Evolutionary conservation across 1,140 invertebrate genomes (phyloP).

Genomic region (Papilio aristodemus): DNA sequence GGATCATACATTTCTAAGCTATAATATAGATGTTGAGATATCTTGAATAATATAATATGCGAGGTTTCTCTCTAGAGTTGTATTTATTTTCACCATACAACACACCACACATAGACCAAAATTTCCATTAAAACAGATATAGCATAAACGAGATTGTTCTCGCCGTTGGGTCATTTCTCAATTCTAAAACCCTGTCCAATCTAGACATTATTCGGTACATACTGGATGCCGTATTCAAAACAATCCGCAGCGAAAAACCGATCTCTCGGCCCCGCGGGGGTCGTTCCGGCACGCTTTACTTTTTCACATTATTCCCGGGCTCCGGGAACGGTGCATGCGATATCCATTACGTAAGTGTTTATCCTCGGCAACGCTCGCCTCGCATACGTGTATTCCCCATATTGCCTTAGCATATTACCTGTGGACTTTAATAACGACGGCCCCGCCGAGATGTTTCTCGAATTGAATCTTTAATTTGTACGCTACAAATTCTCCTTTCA

Average conservation of each 20-base stretch:
- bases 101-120: background rate
- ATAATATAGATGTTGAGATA: too few relatives aligned
- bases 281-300: conserved; percentile 64
- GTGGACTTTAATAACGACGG: conserved; percentile 23
- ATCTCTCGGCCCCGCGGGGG: conserved; percentile 55
- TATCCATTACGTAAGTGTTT: conserved; percentile 74
- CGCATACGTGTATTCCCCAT: conserved; percentile 34
- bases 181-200: conserved; percentile 49
- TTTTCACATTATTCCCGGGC: conserved; percentile 61
- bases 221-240: conserved; percentile 55
- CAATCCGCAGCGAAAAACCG: conserved; percentile 68
- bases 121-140: background rate
- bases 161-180: conserved; percentile 30
- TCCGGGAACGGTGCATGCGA: conserved; percentile 44
- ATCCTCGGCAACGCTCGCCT: conserved; percentile 59
- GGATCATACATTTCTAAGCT: too few relatives aligned
- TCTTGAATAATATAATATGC: too few relatives aligned
- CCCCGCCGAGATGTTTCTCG: conserved; percentile 1
- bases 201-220: conserved; percentile 40
- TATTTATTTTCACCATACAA: too few relatives aligned
- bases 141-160: conserved; percentile 21
- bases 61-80: too few relatives aligned
- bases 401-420: conserved; percentile 33
- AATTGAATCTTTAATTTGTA: conserved; percentile 25
- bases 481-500: background rate